A percentile compares a stretch with the other conserved stretches of the same genome.
These are phyloP conservation scores for Sebastes kiyomatsui DNA, from an alignment of 2,797 vertebrate species.

Conservation along the genomic window DNA sequence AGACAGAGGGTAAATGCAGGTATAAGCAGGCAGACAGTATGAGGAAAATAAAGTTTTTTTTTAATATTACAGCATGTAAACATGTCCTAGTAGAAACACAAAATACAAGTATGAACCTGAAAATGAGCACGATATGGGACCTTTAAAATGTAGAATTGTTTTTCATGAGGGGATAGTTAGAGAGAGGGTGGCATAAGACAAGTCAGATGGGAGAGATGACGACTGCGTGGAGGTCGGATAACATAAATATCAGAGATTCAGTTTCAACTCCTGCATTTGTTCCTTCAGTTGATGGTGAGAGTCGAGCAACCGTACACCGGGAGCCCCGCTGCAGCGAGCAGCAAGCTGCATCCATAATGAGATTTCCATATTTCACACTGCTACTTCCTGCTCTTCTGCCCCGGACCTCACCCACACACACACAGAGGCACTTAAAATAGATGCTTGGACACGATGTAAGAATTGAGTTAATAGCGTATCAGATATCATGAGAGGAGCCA, in stretches of 20 bases:
- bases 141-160: background rate
- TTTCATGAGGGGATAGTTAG: background rate
- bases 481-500: slow-evolving; percentile 20
- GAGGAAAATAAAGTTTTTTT: too few relatives aligned
- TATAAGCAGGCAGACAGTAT: too few relatives aligned
- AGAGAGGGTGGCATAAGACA: background rate
- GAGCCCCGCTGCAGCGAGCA: background rate
- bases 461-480: slow-evolving; percentile 38
- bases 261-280: slow-evolving; percentile 30
- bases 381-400: slow-evolving; percentile 44
- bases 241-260: slow-evolving; percentile 16
- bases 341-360: slow-evolving; percentile 39
- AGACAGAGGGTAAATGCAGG: too few relatives aligned
- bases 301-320: slow-evolving; percentile 14
- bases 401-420: slow-evolving; percentile 6
- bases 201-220: background rate
- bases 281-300: slow-evolving; percentile 16
- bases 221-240: background rate
- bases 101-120: too few relatives aligned
- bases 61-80: background rate
- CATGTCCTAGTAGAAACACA: background rate
- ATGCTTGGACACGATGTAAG: background rate
- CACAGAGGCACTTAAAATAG: slow-evolving; percentile 49
- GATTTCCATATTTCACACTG: slow-evolving; percentile 44
- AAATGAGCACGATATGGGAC: too few relatives aligned